A percentile compares a stretch with the other conserved stretches of the same genome.
phyloP scores from a whole-genome alignment of 2,888 invertebrate genomes.

The Perizoma flavofasciatum region DNA sequence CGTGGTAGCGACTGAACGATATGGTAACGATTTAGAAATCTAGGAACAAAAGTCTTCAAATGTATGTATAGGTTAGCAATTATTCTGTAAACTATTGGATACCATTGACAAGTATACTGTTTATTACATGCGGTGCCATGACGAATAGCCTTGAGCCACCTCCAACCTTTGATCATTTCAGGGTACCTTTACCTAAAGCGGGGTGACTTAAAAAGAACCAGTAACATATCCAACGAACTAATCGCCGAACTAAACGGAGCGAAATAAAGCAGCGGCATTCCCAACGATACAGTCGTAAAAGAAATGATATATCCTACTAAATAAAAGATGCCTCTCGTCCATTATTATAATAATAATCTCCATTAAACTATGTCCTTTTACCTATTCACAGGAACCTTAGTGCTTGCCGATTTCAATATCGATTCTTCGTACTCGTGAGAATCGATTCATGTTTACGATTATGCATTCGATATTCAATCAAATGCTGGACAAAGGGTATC shows the following conservation, averaged over 20 bases:
- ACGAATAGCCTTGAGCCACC: no score
- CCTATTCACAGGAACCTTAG: conserved; percentile 50
- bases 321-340: background rate
- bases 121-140: no score
- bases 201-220: no score
- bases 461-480: conserved; percentile 74
- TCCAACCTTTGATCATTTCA: no score
- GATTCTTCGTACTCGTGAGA: conserved; percentile 64
- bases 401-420: conserved; percentile 63
- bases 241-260: no score
- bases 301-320: background rate
- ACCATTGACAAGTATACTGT: no score
- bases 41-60: background rate
- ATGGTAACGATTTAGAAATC: conserved; percentile 30
- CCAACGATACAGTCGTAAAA: no score
- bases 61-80: background rate
- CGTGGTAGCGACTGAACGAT: conserved; percentile 39
- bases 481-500: conserved; percentile 62
- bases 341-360: conserved; percentile 22
- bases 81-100: no score
- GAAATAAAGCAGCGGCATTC: no score
- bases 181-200: no score
- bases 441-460: conserved; percentile 75
- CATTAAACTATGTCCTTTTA: conserved; percentile 27
- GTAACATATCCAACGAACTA: no score